Conservation (phyloP, 2,797 vertebrate species). For the Babyrousa celebensis region DNA sequence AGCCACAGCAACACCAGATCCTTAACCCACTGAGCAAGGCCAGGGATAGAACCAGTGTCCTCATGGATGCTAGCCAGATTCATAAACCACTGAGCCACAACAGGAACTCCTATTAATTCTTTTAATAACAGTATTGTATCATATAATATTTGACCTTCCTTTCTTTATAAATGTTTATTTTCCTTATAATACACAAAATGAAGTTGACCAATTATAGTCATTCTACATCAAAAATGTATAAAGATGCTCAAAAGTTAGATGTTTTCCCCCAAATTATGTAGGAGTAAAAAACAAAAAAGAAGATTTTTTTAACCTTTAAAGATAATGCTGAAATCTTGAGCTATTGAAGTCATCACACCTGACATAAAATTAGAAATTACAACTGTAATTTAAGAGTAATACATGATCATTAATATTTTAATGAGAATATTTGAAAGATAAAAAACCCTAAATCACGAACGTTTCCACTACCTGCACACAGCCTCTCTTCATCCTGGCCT, state of each 20-base stretch:
- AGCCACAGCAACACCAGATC: too few relatives aligned
- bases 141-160: neutral
- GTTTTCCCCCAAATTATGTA: neutral
- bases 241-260: neutral
- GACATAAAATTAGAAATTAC: neutral
- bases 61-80: too few relatives aligned
- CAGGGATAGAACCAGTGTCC: too few relatives aligned
- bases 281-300: neutral
- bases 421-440: neutral
- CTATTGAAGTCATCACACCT: neutral
- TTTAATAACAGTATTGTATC: slow-evolving; percentile 28
- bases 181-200: neutral
- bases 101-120: neutral
- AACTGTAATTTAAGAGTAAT: neutral
- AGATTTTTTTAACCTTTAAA: slow-evolving; percentile 5
- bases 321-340: neutral
- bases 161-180: neutral
- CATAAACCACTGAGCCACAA: too few relatives aligned
- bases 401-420: neutral
- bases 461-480: neutral
- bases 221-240: neutral
- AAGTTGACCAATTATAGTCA: neutral
- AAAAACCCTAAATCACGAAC: neutral
- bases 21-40: too few relatives aligned
- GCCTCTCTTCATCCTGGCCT: neutral